phyloP scores from a whole-genome alignment of 2,797 vertebrate genomes.

The Chanos chanos region DNA sequence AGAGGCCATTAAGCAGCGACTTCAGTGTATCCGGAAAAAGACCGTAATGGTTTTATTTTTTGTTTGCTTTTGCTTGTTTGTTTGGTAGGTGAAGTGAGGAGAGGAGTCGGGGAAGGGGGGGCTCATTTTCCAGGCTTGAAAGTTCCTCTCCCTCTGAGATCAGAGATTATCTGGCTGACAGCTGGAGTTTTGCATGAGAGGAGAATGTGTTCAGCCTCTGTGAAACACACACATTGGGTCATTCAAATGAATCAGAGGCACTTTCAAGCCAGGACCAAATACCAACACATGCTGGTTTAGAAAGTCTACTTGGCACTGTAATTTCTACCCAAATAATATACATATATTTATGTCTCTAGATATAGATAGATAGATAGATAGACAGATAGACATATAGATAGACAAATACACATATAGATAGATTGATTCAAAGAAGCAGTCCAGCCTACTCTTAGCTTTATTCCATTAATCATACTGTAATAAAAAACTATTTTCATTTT shows the following conservation, averaged over 20 bases:
- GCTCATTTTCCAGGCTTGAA: neutral
- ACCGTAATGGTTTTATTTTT: too few relatives aligned
- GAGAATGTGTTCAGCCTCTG: neutral
- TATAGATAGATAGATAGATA: too few relatives aligned
- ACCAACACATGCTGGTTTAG: too few relatives aligned
- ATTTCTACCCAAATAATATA: too few relatives aligned
- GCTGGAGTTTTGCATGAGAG: neutral
- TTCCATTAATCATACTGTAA: neutral
- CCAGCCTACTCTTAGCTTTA: too few relatives aligned
- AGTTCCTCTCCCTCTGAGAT: neutral
- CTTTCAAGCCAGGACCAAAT: neutral
- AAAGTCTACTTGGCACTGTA: too few relatives aligned
- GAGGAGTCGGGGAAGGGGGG: neutral
- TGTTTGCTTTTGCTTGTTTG: neutral
- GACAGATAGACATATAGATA: too few relatives aligned
- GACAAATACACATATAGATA: too few relatives aligned
- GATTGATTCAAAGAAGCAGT: too few relatives aligned
- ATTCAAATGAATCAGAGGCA: neutral
- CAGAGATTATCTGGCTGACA: neutral
- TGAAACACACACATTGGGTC: neutral
- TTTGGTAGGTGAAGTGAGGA: neutral
- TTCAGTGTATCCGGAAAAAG: too few relatives aligned
- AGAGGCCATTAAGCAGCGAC: too few relatives aligned
- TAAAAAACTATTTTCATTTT: conserved; percentile 5
- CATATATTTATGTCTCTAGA: too few relatives aligned